A percentile compares a stretch with the other conserved stretches of the same genome.
These are phyloP conservation scores for Ophion ventricosus DNA, from an alignment of 2,888 invertebrate species.

Conservation along the genomic window DNA sequence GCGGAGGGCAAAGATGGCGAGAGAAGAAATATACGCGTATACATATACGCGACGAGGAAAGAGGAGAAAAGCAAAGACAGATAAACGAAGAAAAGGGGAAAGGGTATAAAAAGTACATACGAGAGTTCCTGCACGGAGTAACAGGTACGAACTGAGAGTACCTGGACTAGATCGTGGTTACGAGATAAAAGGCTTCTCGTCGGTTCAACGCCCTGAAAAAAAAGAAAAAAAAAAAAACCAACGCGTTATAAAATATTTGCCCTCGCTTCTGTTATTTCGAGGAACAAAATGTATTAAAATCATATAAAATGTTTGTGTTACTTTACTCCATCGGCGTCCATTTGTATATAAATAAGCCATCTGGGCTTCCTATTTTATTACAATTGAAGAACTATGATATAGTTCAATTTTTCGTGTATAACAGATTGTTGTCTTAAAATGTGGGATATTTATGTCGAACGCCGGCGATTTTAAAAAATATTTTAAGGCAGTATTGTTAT, in stretches of 20 bases:
- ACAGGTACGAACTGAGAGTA: constrained; percentile 35
- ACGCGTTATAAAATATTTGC: constrained; percentile 59
- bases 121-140: constrained; percentile 35
- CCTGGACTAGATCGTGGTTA: constrained; percentile 64
- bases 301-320: neutral
- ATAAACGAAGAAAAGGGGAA: constrained; percentile 4
- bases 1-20: constrained; percentile 18
- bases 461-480: too few relatives aligned
- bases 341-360: neutral
- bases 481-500: too few relatives aligned
- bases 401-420: neutral
- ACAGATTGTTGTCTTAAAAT: neutral
- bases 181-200: constrained; percentile 65
- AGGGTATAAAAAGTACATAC: constrained; percentile 27
- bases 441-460: neutral
- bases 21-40: constrained; percentile 28
- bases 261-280: constrained; percentile 19
- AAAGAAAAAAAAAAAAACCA: constrained; percentile 61
- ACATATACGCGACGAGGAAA: neutral
- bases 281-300: constrained; percentile 12
- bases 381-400: neutral
- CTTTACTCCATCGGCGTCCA: neutral
- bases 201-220: constrained; percentile 70
- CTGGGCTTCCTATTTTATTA: neutral
- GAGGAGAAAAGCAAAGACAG: constrained; percentile 39